phyloP scores from a whole-genome alignment of 2,888 invertebrate species.

The Leuctra nigra region DNA sequence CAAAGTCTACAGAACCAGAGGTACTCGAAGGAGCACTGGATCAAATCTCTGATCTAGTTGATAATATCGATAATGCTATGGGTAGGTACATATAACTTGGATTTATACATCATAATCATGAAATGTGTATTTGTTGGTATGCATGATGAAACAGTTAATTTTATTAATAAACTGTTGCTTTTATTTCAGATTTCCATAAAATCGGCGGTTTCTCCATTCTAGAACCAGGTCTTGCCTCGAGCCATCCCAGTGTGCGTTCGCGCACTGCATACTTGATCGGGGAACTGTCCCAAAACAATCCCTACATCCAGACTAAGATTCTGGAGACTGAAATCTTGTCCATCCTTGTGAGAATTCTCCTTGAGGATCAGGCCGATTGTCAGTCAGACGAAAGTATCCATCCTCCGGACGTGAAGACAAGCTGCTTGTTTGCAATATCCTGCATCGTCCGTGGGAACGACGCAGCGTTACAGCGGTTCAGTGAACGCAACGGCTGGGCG shows the following conservation, averaged over 20 bases:
- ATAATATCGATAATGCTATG: constrained; percentile 72
- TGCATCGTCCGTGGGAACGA: constrained; percentile 62
- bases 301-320: constrained; percentile 67
- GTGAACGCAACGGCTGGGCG: constrained; percentile 58
- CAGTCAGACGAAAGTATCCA: no score
- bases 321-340: constrained; percentile 59
- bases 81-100: no score
- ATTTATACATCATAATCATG: no score
- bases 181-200: constrained; percentile 66
- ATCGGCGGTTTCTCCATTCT: constrained; percentile 75
- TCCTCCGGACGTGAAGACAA: constrained; percentile 52
- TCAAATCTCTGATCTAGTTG: constrained; percentile 58
- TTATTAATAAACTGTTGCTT: no score
- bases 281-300: constrained; percentile 79
- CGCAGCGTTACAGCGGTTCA: constrained; percentile 53
- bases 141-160: no score
- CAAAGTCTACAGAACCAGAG: constrained; percentile 51
- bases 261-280: constrained; percentile 64
- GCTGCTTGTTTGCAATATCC: constrained; percentile 72
- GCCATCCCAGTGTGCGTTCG: constrained; percentile 54
- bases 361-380: constrained; percentile 51
- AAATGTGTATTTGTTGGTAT: no score
- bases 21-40: constrained; percentile 59
- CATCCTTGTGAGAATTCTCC: constrained; percentile 51
- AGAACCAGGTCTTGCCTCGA: constrained; percentile 55